These are phyloP conservation scores for Hestina assimilis DNA, from an alignment of 1,140 invertebrate genomes.

Conservation along the genomic window DNA sequence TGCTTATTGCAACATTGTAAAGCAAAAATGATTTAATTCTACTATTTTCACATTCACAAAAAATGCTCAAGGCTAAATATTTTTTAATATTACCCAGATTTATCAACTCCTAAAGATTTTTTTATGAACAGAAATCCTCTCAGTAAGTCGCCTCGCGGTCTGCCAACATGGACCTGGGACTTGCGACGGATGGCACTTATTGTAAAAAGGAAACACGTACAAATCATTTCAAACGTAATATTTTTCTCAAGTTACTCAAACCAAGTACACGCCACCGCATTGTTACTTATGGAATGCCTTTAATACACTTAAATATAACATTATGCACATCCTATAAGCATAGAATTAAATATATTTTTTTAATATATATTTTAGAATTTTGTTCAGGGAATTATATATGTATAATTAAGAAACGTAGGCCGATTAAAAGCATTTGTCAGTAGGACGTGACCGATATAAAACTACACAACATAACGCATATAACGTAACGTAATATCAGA, in stretches of 20 bases:
- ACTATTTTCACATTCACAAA: no score
- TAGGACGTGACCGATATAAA: slow-evolving; percentile 18
- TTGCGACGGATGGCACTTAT: slow-evolving; percentile 67
- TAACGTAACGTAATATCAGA: slow-evolving; percentile 38
- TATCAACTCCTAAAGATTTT: no score
- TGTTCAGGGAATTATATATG: slow-evolving; percentile 43
- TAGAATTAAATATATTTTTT: slow-evolving; percentile 44
- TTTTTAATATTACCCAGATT: no score
- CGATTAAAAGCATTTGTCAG: slow-evolving; percentile 14
- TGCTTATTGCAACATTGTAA: no score
- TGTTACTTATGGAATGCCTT: slow-evolving; percentile 75
- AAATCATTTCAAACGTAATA: slow-evolving; percentile 46
- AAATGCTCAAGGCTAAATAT: no score
- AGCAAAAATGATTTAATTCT: not conserved
- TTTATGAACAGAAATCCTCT: no score
- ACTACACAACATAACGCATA: slow-evolving; percentile 18
- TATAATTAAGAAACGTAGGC: slow-evolving; percentile 26
- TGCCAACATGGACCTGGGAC: slow-evolving; percentile 1
- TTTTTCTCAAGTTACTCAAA: slow-evolving; percentile 49
- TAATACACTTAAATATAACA: slow-evolving; percentile 68
- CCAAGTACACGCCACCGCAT: slow-evolving; percentile 68
- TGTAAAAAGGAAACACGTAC: slow-evolving; percentile 44
- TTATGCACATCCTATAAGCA: slow-evolving; percentile 69
- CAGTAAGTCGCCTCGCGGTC: not conserved
- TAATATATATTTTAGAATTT: slow-evolving; percentile 51